Conservation (phyloP, 2,113 vertebrate genomes). For the Strigops habroptila region DNA sequence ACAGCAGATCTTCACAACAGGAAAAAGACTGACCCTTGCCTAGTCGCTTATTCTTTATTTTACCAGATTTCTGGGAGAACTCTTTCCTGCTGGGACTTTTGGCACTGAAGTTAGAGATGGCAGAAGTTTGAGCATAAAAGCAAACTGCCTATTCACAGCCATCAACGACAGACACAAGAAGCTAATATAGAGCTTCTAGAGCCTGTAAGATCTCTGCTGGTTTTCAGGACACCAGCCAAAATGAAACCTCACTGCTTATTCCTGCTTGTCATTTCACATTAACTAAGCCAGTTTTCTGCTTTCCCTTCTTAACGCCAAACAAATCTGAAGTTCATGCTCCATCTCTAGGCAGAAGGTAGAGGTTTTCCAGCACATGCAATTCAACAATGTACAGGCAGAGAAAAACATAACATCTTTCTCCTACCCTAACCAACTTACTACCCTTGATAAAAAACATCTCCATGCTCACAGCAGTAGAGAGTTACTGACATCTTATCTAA, state of each 20-base stretch:
- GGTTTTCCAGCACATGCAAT: neutral
- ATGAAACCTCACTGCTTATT: neutral
- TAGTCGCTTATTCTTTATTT: neutral
- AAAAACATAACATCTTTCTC: neutral
- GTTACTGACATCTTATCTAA: accelerated
- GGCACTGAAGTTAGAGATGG: neutral
- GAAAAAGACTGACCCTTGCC: neutral
- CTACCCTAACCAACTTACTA: neutral
- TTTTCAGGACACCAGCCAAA: neutral
- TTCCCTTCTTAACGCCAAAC: neutral
- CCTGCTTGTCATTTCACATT: neutral
- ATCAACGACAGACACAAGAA: neutral
- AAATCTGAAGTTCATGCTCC: neutral
- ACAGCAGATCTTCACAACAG: neutral
- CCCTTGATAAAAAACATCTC: neutral
- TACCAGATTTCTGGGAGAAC: neutral
- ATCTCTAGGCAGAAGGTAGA: neutral
- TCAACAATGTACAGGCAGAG: neutral
- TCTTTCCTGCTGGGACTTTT: neutral
- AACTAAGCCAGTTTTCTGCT: neutral
- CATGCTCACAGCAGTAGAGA: neutral
- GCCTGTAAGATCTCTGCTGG: neutral
- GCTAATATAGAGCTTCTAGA: neutral
- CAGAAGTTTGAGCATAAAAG: neutral
- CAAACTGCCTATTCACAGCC: neutral